These are phyloP conservation scores for Sminthurides bifidus DNA, from an alignment of 1,140 invertebrate species.

Conservation along the genomic window DNA sequence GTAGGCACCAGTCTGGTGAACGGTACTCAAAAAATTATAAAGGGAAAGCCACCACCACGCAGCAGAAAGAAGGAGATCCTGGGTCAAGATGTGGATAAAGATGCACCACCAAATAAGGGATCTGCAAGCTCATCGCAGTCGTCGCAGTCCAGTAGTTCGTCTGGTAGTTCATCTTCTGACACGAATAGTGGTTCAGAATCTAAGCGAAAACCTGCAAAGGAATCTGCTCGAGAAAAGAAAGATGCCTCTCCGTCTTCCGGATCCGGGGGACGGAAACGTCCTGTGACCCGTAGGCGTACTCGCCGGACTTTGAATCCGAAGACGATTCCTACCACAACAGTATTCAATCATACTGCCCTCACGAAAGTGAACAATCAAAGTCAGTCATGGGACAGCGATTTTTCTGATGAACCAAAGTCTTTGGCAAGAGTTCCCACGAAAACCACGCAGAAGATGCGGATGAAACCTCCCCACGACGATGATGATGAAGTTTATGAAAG, in stretches of 20 bases:
- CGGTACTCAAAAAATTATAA: conserved; percentile 1
- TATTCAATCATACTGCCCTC: conserved; percentile 18
- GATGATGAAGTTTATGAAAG: conserved; percentile 23
- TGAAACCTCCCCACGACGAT: conserved; percentile 10
- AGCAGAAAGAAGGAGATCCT: background rate
- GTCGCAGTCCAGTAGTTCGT: conserved; percentile 12
- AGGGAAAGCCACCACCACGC: background rate
- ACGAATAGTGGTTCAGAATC: conserved; percentile 18
- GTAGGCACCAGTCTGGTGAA: too few relatives aligned
- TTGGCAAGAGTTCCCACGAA: conserved; percentile 19
- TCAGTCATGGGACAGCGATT: conserved; percentile 25
- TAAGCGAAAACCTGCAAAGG: conserved; percentile 4
- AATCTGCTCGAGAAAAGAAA: conserved; percentile 1
- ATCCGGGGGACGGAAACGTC: conserved; percentile 8
- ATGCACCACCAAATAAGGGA: background rate
- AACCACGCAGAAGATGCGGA: conserved; percentile 17
- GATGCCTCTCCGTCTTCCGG: conserved; percentile 5
- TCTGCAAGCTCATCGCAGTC: conserved; percentile 7
- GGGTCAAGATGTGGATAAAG: background rate
- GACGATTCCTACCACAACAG: conserved; percentile 25
- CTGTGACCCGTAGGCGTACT: conserved; percentile 12
- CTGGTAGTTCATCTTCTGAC: conserved; percentile 20
- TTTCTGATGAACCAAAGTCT: conserved; percentile 20
- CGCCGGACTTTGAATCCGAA: conserved; percentile 20
- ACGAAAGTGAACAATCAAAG: conserved; percentile 9